A percentile compares a stretch with the other conserved stretches of the same genome.
Evolutionary conservation across 2,797 vertebrate species (phyloP).

Genomic region (Carcharodon carcharias): DNA sequence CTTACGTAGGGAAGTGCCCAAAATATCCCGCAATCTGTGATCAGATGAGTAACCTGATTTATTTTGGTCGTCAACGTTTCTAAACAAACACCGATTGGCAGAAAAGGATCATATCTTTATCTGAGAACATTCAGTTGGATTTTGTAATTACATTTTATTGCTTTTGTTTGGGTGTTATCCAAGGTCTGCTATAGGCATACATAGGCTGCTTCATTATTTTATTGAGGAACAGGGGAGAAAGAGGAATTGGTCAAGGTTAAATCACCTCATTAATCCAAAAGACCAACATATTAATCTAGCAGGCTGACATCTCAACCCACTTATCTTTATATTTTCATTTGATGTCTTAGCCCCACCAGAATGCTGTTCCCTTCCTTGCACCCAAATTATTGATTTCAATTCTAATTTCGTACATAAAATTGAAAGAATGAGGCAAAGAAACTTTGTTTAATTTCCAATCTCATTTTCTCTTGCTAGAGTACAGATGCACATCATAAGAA

Average conservation of each 20-base stretch:
- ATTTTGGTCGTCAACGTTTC: background rate
- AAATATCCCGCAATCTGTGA: background rate
- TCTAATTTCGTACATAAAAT: background rate
- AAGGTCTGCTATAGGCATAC: background rate
- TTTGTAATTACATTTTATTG: too few relatives aligned
- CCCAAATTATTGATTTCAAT: background rate
- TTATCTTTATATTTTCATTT: background rate
- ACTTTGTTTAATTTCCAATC: background rate
- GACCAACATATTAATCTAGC: background rate
- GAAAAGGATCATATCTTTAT: too few relatives aligned
- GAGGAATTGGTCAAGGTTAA: background rate
- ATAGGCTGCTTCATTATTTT: background rate
- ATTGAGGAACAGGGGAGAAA: too few relatives aligned
- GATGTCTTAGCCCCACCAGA: background rate
- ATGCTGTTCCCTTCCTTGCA: background rate
- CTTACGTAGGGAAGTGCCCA: background rate
- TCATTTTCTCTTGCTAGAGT: background rate
- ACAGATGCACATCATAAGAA: background rate
- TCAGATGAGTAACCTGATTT: background rate
- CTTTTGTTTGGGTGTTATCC: background rate
- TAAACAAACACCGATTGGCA: too few relatives aligned
- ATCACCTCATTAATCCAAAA: background rate
- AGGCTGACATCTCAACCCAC: background rate
- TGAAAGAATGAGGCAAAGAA: background rate
- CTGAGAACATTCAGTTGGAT: too few relatives aligned